Evolutionary conservation across 2,888 invertebrate species (phyloP).

Genomic region (Arrhopalites spinosus): DNA sequence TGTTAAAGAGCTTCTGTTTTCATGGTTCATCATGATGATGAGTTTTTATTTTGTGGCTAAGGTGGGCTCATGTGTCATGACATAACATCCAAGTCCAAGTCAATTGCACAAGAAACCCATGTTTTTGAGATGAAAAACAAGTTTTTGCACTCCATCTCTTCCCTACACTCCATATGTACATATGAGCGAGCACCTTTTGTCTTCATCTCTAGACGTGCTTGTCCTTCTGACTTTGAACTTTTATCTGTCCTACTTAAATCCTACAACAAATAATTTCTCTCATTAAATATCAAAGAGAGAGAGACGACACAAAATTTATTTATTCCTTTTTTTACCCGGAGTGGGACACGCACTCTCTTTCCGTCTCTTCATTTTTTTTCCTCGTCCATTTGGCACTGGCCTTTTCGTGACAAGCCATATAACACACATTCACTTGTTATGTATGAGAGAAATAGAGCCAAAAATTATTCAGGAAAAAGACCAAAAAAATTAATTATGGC

Average conservation of each 20-base stretch:
- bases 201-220: neutral
- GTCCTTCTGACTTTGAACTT: slow-evolving; percentile 42
- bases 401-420: too few species aligned
- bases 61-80: slow-evolving; percentile 19
- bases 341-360: too few species aligned
- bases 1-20: slow-evolving; percentile 14
- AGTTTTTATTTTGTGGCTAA: neutral
- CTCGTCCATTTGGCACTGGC: too few species aligned
- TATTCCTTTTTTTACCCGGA: too few species aligned
- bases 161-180: neutral
- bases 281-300: too few species aligned
- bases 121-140: slow-evolving; percentile 30
- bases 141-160: slow-evolving; percentile 19
- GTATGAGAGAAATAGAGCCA: too few species aligned
- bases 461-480: too few species aligned
- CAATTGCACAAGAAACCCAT: slow-evolving; percentile 13
- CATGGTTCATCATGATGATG: neutral
- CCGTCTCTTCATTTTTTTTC: too few species aligned
- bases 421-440: too few species aligned
- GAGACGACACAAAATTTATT: too few species aligned
- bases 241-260: slow-evolving; percentile 30
- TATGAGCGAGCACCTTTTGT: too few species aligned
- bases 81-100: slow-evolving; percentile 22
- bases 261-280: neutral
- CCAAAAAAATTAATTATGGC: too few species aligned